phyloP scores from a whole-genome alignment of 2,888 invertebrate species.

The Volucella inflata region DNA sequence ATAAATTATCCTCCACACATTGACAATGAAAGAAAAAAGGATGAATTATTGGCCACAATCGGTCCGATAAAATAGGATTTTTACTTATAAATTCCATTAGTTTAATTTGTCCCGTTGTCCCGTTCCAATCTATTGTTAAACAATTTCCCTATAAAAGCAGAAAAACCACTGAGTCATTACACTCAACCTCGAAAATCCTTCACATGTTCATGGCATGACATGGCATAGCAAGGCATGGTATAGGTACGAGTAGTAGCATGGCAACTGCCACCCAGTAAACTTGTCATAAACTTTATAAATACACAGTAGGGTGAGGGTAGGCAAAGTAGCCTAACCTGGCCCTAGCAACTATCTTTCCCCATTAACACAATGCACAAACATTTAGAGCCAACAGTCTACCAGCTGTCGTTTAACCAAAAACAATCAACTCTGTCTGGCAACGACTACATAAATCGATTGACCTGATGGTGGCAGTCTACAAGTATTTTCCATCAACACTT shows the following conservation, averaged over 20 bases:
- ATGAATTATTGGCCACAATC: neutral
- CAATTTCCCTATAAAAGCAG: constrained; percentile 28
- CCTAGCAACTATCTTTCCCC: too few relatives aligned
- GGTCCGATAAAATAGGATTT: constrained; percentile 9
- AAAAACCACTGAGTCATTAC: neutral
- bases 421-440: neutral
- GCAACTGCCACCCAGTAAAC: too few relatives aligned
- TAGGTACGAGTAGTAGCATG: too few relatives aligned
- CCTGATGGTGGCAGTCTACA: neutral
- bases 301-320: too few relatives aligned
- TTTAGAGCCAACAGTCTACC: too few relatives aligned
- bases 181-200: neutral
- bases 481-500: constrained; percentile 1
- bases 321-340: too few relatives aligned
- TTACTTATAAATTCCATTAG: constrained; percentile 52
- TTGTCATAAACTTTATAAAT: too few relatives aligned
- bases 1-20: neutral
- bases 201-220: too few relatives aligned
- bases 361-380: too few relatives aligned
- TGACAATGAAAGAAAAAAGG: neutral
- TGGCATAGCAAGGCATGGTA: too few relatives aligned
- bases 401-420: neutral
- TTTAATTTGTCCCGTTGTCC: constrained; percentile 13
- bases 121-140: constrained; percentile 35
- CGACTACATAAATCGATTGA: constrained; percentile 38